Conservation (phyloP, 2,113 vertebrate species). For the Oriolus oriolus region DNA sequence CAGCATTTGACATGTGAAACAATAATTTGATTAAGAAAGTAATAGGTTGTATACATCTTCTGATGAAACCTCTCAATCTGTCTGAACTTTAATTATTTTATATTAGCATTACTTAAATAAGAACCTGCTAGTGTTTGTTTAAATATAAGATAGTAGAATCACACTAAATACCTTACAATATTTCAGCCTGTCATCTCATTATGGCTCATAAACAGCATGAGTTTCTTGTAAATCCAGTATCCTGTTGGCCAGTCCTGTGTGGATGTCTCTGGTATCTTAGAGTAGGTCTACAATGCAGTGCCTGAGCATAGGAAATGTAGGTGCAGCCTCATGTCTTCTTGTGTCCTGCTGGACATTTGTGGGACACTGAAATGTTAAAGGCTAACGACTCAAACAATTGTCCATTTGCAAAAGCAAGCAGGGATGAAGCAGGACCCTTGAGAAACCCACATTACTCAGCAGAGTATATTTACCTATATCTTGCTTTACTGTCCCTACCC, state of each 20-base stretch:
- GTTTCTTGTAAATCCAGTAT: not conserved
- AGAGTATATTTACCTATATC: not conserved
- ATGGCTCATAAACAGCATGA: not conserved
- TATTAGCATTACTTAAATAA: not conserved
- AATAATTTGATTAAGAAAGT: not conserved
- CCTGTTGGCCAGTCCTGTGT: not conserved
- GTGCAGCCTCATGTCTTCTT: not conserved
- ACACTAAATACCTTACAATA: not conserved
- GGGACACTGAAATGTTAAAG: not conserved
- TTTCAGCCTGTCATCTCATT: not conserved
- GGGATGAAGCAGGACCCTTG: not conserved
- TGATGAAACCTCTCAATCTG: not conserved
- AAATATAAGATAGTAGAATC: not conserved
- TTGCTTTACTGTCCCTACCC: not conserved
- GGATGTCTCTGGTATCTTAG: not conserved
- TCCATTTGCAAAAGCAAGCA: not conserved
- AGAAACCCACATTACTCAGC: not conserved
- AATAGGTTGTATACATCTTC: not conserved
- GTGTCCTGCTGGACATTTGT: not conserved
- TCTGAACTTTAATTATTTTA: not conserved
- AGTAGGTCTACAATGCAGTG: not conserved
- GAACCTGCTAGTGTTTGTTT: not conserved
- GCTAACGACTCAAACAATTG: fast-evolving
- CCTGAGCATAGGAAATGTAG: not conserved
- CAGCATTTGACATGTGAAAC: not conserved